These are phyloP conservation scores for Trichosurus vulpecula DNA, from an alignment of 2,797 vertebrate genomes.

Conservation along the genomic window DNA sequence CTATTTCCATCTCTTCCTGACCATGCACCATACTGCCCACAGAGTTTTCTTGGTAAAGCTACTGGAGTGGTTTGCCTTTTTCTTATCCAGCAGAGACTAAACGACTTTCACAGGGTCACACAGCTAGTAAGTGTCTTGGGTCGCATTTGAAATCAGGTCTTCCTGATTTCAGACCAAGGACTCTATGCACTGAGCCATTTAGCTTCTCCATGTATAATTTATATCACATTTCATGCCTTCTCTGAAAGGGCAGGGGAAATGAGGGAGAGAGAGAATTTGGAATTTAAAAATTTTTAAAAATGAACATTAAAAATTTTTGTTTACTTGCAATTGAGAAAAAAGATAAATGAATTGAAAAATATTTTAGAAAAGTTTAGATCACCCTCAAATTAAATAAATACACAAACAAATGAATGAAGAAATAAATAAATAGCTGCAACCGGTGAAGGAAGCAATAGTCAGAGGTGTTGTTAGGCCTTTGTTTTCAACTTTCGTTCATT, in stretches of 20 bases:
- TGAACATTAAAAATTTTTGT: background rate
- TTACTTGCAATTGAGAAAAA: background rate
- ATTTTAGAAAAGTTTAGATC: background rate
- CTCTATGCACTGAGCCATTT: background rate
- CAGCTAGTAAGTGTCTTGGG: background rate
- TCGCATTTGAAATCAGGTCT: background rate
- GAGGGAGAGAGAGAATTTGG: background rate
- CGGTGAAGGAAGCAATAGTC: background rate
- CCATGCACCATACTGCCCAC: background rate
- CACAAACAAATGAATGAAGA: no score
- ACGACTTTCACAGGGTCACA: background rate
- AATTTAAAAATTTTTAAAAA: background rate
- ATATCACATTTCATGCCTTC: background rate
- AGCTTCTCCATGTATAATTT: background rate
- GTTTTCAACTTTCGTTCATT: background rate
- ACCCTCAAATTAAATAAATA: background rate
- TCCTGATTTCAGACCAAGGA: background rate
- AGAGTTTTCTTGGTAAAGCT: background rate
- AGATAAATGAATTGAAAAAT: background rate
- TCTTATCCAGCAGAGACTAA: background rate
- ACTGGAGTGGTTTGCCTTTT: background rate
- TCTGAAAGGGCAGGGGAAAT: background rate
- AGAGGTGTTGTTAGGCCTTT: background rate
- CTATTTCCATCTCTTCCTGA: background rate
- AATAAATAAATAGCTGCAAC: background rate